phyloP scores from a whole-genome alignment of 2,888 invertebrate genomes.

The Linnaemya tessellans region DNA sequence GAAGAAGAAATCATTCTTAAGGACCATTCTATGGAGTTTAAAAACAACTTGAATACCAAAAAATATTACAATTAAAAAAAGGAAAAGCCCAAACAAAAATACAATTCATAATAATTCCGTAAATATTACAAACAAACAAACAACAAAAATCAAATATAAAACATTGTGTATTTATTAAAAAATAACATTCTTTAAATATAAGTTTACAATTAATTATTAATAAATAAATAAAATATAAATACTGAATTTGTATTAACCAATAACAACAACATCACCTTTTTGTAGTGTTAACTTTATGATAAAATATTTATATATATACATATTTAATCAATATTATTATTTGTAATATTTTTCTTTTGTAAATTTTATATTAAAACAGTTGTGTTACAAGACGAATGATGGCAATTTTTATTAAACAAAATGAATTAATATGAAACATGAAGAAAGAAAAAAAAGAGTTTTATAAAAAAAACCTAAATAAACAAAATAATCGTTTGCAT shows the following conservation, averaged over 20 bases:
- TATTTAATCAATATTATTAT: constrained; percentile 49
- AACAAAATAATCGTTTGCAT: constrained; percentile 34
- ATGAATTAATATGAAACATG: constrained; percentile 10
- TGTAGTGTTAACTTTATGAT: constrained; percentile 54
- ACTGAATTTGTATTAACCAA: constrained; percentile 64
- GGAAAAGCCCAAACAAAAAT: constrained; percentile 36
- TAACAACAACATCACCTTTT: constrained; percentile 51
- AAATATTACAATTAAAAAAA: constrained; percentile 30
- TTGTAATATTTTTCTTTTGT: constrained; percentile 50
- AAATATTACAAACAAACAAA: constrained; percentile 59
- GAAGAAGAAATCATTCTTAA: constrained; percentile 67
- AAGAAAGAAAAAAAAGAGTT: constrained; percentile 25
- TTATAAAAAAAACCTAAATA: constrained; percentile 11
- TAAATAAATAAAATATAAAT: constrained; percentile 51
- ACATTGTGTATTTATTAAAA: constrained; percentile 69
- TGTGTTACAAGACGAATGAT: constrained; percentile 63
- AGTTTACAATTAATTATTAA: constrained; percentile 66
- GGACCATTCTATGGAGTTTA: constrained; percentile 73
- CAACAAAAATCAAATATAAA: constrained; percentile 69
- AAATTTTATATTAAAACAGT: constrained; percentile 58
- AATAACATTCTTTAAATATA: constrained; percentile 73
- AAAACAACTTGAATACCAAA: constrained; percentile 63
- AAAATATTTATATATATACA: constrained; percentile 61
- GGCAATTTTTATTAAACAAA: constrained; percentile 28
- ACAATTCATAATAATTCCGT: constrained; percentile 59